Percentiles rank a stretch among this genome's conserved stretches.
These are phyloP conservation scores for Sylvia atricapilla DNA, from an alignment of 2,113 vertebrate species.

Conservation along the genomic window DNA sequence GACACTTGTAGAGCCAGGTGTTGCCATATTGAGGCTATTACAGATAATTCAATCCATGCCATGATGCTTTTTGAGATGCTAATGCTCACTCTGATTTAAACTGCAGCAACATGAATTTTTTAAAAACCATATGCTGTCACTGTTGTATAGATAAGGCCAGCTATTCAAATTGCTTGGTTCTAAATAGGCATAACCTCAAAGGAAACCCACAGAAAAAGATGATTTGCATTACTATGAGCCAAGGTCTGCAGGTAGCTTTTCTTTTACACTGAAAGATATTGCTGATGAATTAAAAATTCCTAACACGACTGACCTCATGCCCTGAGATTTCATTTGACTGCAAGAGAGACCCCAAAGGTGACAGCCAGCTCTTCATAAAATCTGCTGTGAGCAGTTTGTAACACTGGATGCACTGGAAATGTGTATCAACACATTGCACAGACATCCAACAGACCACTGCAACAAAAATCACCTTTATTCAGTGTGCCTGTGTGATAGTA, in stretches of 20 bases:
- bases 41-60: slow-evolving; percentile 20
- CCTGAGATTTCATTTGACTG: background rate
- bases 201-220: background rate
- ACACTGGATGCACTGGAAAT: background rate
- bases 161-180: background rate
- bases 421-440: background rate
- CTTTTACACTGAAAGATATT: background rate
- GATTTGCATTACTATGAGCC: background rate
- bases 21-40: slow-evolving; percentile 50
- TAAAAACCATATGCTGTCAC: slow-evolving; percentile 3
- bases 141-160: background rate
- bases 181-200: background rate
- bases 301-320: background rate
- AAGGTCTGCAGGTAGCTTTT: background rate
- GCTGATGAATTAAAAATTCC: background rate
- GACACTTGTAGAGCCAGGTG: slow-evolving; percentile 43
- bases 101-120: background rate
- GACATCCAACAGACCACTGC: background rate
- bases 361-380: background rate
- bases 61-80: slow-evolving; percentile 42
- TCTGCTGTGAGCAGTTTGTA: background rate
- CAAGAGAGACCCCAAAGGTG: background rate
- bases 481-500: background rate
- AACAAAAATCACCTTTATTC: background rate
- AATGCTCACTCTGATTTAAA: slow-evolving; percentile 21